These are phyloP conservation scores for Pammene aurita DNA, from an alignment of 2,888 invertebrate genomes.

Conservation along the genomic window DNA sequence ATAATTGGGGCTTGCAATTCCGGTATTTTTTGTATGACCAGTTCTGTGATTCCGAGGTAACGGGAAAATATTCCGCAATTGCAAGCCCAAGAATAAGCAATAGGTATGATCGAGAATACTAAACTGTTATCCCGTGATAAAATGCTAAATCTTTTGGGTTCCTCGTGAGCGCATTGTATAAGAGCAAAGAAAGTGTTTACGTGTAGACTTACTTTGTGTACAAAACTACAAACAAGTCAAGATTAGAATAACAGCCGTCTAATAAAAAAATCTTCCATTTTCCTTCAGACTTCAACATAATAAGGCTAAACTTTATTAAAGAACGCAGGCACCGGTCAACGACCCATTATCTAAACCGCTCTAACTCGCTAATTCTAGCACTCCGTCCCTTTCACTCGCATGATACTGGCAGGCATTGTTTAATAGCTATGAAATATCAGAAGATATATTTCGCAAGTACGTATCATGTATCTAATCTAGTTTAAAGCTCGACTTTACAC, in stretches of 20 bases:
- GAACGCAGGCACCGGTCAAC: constrained; percentile 48
- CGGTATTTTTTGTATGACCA: too few species aligned
- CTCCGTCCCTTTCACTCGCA: constrained; percentile 49
- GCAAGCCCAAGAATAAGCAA: too few species aligned
- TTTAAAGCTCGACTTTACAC: not conserved
- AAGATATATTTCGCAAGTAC: not conserved
- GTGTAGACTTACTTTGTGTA: too few species aligned
- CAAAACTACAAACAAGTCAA: too few species aligned
- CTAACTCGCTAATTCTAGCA: constrained; percentile 47
- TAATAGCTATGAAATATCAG: constrained; percentile 35
- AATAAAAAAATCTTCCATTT: constrained; percentile 25
- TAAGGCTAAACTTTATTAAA: constrained; percentile 40
- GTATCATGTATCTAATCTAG: not conserved
- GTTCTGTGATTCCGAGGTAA: too few species aligned
- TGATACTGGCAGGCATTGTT: constrained; percentile 55
- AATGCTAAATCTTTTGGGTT: too few species aligned
- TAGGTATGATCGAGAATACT: too few species aligned
- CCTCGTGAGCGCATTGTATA: too few species aligned
- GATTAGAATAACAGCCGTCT: constrained; percentile 5
- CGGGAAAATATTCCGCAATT: too few species aligned
- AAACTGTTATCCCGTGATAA: too few species aligned
- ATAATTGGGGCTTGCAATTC: too few species aligned
- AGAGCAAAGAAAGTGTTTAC: too few species aligned
- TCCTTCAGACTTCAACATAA: constrained; percentile 31
- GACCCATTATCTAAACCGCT: constrained; percentile 57